phyloP scores from a whole-genome alignment of 1,140 invertebrate species.

The Philaenus spumarius region DNA sequence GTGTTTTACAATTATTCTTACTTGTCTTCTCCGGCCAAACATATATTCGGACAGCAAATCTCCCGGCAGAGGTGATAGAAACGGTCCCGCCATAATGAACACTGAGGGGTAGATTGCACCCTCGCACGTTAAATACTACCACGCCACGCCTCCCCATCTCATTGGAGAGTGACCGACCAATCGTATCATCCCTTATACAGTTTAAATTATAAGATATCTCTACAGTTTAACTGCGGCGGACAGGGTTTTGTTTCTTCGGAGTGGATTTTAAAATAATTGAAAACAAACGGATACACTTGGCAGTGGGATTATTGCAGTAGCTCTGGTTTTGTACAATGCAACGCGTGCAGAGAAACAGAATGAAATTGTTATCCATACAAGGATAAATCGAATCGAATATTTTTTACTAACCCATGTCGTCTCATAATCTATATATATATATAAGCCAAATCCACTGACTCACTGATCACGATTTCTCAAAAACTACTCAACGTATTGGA shows the following conservation, averaged over 20 bases:
- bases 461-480: too few relatives aligned
- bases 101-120: background rate
- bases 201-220: conserved; percentile 13
- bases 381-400: too few relatives aligned
- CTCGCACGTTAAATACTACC: background rate
- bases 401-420: too few relatives aligned
- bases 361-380: too few relatives aligned
- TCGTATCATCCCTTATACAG: background rate
- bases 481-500: too few relatives aligned
- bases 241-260: background rate
- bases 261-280: conserved; percentile 3
- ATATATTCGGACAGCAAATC: conserved; percentile 85
- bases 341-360: too few relatives aligned
- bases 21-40: conserved; percentile 79
- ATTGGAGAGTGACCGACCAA: conserved; percentile 12
- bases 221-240: background rate
- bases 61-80: conserved; percentile 72
- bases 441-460: too few relatives aligned
- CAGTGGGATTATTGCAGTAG: too few relatives aligned
- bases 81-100: conserved; percentile 66
- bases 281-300: background rate
- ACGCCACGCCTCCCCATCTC: conserved; percentile 9
- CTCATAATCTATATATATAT: too few relatives aligned
- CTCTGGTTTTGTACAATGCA: too few relatives aligned
- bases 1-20: too few relatives aligned